Evolutionary conservation across 2,113 vertebrate species (phyloP).

Genomic region (Austrofundulus limnaeus): DNA sequence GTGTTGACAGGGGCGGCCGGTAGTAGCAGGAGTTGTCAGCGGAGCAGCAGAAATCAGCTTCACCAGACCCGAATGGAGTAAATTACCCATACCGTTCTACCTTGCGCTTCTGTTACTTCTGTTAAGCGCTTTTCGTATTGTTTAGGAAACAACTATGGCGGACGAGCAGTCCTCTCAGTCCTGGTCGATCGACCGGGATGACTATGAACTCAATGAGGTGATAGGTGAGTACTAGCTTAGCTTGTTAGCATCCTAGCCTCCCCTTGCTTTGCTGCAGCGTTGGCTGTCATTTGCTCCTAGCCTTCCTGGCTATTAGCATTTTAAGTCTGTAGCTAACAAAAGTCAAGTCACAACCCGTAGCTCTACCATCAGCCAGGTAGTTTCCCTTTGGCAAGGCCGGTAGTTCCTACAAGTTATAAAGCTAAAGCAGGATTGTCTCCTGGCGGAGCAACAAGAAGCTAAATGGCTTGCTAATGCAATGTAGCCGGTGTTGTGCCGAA

Average conservation of each 20-base stretch:
- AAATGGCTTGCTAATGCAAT: constrained; percentile 43
- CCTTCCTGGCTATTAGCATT: constrained; percentile 26
- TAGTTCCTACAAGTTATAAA: background rate
- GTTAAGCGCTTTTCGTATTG: constrained; percentile 26
- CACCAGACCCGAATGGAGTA: constrained; percentile 65
- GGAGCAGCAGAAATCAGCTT: constrained; percentile 51
- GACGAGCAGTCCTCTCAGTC: constrained; percentile 88
- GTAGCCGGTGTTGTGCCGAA: constrained; percentile 23
- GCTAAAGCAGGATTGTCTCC: constrained; percentile 4
- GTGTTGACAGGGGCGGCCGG: constrained; percentile 73
- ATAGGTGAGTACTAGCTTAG: constrained; percentile 86
- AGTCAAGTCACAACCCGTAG: constrained; percentile 22
- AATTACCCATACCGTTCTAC: constrained; percentile 28
- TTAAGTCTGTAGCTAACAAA: constrained; percentile 23
- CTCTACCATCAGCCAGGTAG: constrained; percentile 6
- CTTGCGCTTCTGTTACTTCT: constrained; percentile 13
- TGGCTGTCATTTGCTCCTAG: constrained; percentile 39
- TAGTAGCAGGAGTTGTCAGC: constrained; percentile 62
- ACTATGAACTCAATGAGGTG: constrained; percentile 95
- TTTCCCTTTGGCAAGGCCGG: background rate
- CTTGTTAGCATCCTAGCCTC: constrained; percentile 56
- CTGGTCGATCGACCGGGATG: constrained; percentile 93
- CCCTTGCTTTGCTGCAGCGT: constrained; percentile 19
- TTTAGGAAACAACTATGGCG: constrained; percentile 79
- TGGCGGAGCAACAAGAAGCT: constrained; percentile 13